Base-by-base conservation (phyloP, 2,113 vertebrate genomes). In the Hydrolagus affinis region DNA sequence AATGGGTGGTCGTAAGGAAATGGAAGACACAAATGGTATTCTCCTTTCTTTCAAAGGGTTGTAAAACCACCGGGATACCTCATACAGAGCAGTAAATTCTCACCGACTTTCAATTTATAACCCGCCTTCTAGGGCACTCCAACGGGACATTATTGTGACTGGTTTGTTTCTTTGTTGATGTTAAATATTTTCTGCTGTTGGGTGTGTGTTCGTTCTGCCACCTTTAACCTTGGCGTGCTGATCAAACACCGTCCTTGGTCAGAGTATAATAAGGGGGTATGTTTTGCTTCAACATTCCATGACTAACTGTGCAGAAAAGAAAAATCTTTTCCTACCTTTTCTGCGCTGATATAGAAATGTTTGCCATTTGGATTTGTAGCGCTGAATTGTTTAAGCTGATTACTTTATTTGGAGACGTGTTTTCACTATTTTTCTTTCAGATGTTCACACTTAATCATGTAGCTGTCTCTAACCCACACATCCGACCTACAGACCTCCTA, bases 391-490 rank as follows among this genome's bases (percentile, higher is more conserved):
- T 44, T 44, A 44, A 56, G 32, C 32, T 17, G 17, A 75, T 75
- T 75, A 30, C 8, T 73, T 10, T 66, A 60, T 30, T 15, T 83
- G n/a, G 30, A 66, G 56, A 75, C 8, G 19, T 21, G 7, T 3
- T 83, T 21, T 64, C 25, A 17, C 69, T 28, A 57, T 71, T 72
- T 72, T 85, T 19, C 21, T 71, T 25, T 71, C 87, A 98, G 98
- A 95, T 96, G 92, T 88, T 95, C 66, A 91, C 94, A 86, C 85
- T 95, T 76, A 94, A 93, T 30, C 92, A 88, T 0, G 87, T 98
- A 85, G 94, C 92, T 0, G 87, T 87, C 0, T 89, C 92, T 32
- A 95, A 93, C 86, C 93, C 96, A 0, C 88, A 91, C 85, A 88
- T 96, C 56, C 92, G 86, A 7, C 88, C 93, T 0, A 86, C 91